These are phyloP conservation scores for Nomada hirtipes DNA, from an alignment of 2,888 invertebrate species.

Conservation along the genomic window DNA sequence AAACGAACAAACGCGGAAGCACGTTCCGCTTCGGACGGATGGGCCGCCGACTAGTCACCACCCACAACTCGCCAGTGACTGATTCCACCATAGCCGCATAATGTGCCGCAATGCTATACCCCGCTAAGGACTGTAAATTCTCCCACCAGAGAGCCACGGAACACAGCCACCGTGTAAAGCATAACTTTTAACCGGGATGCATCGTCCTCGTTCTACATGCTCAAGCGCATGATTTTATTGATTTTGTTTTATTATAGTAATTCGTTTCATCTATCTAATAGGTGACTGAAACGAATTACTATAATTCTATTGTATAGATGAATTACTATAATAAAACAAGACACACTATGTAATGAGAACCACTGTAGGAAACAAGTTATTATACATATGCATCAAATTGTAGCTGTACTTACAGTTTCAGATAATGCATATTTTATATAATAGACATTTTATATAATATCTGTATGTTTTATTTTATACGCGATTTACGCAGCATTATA, in stretches of 20 bases:
- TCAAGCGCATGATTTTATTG: background rate
- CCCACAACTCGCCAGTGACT: slow-evolving; percentile 83
- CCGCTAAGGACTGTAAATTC: slow-evolving; percentile 82
- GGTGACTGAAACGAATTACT: background rate
- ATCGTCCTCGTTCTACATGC: slow-evolving; percentile 56
- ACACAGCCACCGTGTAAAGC: slow-evolving; percentile 77
- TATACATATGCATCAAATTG: slow-evolving; percentile 13
- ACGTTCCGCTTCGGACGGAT: slow-evolving; percentile 50
- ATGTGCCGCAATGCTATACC: slow-evolving; percentile 79
- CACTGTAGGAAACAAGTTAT: slow-evolving; percentile 30
- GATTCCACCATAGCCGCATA: slow-evolving; percentile 82
- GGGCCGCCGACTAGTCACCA: slow-evolving; percentile 80
- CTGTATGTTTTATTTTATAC: slow-evolving; percentile 19
- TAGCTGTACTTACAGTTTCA: slow-evolving; percentile 29
- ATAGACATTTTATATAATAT: slow-evolving; percentile 38
- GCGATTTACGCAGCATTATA: background rate
- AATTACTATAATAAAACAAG: slow-evolving; percentile 33
- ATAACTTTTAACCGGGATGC: slow-evolving; percentile 75
- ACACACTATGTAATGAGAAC: slow-evolving; percentile 11
- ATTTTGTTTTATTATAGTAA: no score
- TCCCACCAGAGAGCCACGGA: slow-evolving; percentile 79
- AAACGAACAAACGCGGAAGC: no score
- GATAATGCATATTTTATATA: slow-evolving; percentile 37
- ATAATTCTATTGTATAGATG: slow-evolving; percentile 9
- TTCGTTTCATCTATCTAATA: no score